A percentile compares a stretch with the other conserved stretches of the same genome.
phyloP scores from a whole-genome alignment of 2,888 invertebrate genomes.

The Polylopha cassiicola region DNA sequence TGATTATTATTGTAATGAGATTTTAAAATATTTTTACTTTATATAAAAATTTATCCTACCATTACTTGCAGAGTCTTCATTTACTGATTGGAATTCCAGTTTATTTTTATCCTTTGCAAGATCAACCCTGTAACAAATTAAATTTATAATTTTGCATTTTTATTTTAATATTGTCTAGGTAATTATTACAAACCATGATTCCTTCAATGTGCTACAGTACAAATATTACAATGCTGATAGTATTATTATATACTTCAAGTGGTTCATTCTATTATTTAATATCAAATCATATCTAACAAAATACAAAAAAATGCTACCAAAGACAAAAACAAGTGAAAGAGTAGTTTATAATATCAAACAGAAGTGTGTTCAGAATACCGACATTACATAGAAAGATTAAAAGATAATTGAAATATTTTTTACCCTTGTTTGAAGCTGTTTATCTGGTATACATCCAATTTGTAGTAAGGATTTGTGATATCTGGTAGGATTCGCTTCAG shows the following conservation, averaged over 20 bases:
- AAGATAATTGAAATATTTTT: too few relatives aligned
- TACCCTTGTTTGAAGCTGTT: constrained; percentile 60
- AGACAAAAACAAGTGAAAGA: too few relatives aligned
- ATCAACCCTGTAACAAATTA: constrained; percentile 45
- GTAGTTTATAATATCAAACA: too few relatives aligned
- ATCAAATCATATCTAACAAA: not conserved
- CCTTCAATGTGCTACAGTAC: too few relatives aligned
- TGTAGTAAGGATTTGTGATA: constrained; percentile 65
- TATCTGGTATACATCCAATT: constrained; percentile 49
- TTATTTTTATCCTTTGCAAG: constrained; percentile 46
- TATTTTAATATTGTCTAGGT: too few relatives aligned
- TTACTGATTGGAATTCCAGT: constrained; percentile 42
- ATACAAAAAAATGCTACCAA: too few relatives aligned
- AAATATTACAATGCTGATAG: too few relatives aligned
- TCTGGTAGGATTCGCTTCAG: constrained; percentile 66
- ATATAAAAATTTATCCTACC: constrained; percentile 33
- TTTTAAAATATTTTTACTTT: constrained; percentile 1
- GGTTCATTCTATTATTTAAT: too few relatives aligned
- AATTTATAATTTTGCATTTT: constrained; percentile 2
- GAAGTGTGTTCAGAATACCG: too few relatives aligned
- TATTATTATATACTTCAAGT: too few relatives aligned
- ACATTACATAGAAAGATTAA: too few relatives aligned
- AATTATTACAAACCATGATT: too few relatives aligned
- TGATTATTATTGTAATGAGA: constrained; percentile 5
- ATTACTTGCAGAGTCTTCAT: constrained; percentile 40